Base-by-base conservation (phyloP, 35 echinoderm and acorn worm species). In the Acanthaster planci region DNA sequence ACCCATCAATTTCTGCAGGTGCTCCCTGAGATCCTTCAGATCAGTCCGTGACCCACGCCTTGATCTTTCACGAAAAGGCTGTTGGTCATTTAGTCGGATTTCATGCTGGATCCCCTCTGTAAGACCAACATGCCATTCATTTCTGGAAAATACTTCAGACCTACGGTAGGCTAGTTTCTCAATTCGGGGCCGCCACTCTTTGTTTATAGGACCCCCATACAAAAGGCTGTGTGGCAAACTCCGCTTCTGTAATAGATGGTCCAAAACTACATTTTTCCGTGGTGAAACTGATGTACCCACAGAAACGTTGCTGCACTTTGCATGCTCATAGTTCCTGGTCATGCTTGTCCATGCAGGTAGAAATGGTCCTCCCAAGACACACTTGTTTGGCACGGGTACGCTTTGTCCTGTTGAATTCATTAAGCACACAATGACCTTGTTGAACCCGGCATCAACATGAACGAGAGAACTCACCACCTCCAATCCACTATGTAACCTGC, bases 61-160 rank as follows among this genome's bases (percentile, higher is more conserved):
- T 16, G 81, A 40, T 16, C 89, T 21, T 42, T 90, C 81, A 39
- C 82, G 32, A 38, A 86, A 78, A 22, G 82, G 82, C 5, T 38
- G 36, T 16, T 90, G 81, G 54, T 90, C 83, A 59, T 22, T 85
- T 5, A 90, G 83, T 36, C 40, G 51, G 8, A 86, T 78, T 17
- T 79, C 18, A 44, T 86, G 89, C 52, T 90, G 14, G 0, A 30
- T 55, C 21, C 52, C 15, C 8, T 39, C 32, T 2, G 67, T 85
- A 4, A 34, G 8, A 6, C 88, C 88, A 50, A 84, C 18, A 50
- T 90, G 80, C 40, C 60, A 55, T 38, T 85, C 81, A 40, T 52
- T 34, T 26, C 1, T 38, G 21, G 80, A 68, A 51, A 90, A 86
- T 1, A 93, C 80, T 55, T 37, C 30, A 14, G 40, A 68, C 39